Conservation (phyloP, 37 sponge, comb jelly and placozoan genomes). For the Petrosia ficiformis region DNA sequence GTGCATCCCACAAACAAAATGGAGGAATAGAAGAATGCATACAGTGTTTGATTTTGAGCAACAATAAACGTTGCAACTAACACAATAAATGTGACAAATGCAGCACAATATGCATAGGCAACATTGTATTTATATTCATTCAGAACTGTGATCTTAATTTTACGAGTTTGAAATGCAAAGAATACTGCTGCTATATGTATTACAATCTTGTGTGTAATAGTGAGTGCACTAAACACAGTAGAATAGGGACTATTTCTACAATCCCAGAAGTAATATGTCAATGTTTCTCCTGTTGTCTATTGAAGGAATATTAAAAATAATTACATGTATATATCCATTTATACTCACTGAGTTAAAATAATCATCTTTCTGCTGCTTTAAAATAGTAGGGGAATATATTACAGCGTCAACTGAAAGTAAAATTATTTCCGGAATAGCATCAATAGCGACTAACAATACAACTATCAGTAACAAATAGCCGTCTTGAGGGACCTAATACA, state of each 20-base stretch:
- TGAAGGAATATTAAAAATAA: not conserved
- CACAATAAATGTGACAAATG: not conserved
- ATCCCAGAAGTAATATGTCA: not conserved
- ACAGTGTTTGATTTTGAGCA: not conserved
- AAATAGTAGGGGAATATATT: not conserved
- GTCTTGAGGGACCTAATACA: not conserved
- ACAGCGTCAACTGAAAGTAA: not conserved
- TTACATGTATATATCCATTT: not conserved
- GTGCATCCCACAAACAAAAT: not conserved
- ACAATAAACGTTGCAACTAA: not conserved
- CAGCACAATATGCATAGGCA: not conserved
- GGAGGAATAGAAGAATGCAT: not conserved
- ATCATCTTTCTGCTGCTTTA: not conserved
- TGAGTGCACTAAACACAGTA: not conserved
- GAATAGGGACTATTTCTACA: not conserved
- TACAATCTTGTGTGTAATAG: not conserved
- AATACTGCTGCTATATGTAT: not conserved
- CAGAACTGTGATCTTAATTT: not conserved
- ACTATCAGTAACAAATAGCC: not conserved
- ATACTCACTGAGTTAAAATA: not conserved
- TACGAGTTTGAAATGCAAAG: not conserved
- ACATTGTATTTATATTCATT: not conserved
- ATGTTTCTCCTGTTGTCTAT: not conserved
- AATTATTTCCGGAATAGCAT: not conserved
- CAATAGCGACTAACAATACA: not conserved